A percentile compares a stretch with the other conserved stretches of the same genome.
Evolutionary conservation across 2,113 vertebrate species (phyloP).

Genomic region (Gymnobelideus leadbeateri): DNA sequence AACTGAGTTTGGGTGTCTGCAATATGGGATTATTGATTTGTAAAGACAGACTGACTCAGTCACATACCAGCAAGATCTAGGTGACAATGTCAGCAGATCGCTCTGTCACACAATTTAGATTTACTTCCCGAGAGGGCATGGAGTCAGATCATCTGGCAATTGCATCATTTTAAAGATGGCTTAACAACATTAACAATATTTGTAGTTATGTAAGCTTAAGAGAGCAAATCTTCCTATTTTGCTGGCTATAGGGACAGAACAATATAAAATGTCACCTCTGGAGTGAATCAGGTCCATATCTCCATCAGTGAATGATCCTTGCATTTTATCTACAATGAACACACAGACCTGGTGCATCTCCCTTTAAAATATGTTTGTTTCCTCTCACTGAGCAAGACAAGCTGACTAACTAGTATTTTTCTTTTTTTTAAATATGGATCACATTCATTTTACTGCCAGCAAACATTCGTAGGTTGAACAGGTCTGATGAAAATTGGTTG

Average conservation of each 20-base stretch:
- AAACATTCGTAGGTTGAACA: slow-evolving; percentile 65
- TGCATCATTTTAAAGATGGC: slow-evolving; percentile 61
- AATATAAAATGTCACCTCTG: slow-evolving; percentile 48
- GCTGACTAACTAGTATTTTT: slow-evolving; percentile 44
- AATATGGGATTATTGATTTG: not conserved
- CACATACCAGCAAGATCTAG: slow-evolving; percentile 35
- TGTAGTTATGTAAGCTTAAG: slow-evolving; percentile 36
- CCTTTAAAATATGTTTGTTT: slow-evolving; percentile 74
- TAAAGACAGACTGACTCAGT: slow-evolving; percentile 40
- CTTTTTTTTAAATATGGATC: slow-evolving; percentile 61
- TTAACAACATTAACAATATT: slow-evolving; percentile 59
- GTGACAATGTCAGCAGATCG: slow-evolving; percentile 32
- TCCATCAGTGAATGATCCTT: slow-evolving; percentile 75
- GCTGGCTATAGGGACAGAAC: slow-evolving; percentile 60
- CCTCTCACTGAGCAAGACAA: slow-evolving; percentile 62
- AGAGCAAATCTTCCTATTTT: slow-evolving; percentile 61
- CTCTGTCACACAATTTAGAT: slow-evolving; percentile 8
- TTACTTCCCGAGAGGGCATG: slow-evolving; percentile 55
- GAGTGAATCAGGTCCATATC: slow-evolving; percentile 71
- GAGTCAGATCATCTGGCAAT: slow-evolving; percentile 38
- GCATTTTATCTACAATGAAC: slow-evolving; percentile 77
- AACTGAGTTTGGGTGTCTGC: not conserved
- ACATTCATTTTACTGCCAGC: slow-evolving; percentile 70
- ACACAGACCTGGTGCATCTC: slow-evolving; percentile 72
- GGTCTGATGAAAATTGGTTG: slow-evolving; percentile 59